Conservation (phyloP, 2,888 invertebrate species). For the Cataglyphis livida region DNA sequence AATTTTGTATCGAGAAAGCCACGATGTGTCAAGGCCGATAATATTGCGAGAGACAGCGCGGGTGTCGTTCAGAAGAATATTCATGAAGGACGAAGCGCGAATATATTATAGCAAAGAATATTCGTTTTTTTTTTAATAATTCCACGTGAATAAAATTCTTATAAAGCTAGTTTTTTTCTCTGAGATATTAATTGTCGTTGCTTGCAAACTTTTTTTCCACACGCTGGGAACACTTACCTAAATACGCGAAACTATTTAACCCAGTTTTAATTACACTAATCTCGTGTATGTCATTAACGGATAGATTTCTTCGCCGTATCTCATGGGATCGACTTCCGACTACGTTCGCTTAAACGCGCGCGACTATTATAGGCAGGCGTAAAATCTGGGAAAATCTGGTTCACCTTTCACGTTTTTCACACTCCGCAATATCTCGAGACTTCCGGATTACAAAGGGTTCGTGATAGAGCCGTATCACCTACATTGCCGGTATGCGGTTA, state of each 20-base stretch:
- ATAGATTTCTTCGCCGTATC: constrained; percentile 17
- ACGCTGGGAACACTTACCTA: neutral
- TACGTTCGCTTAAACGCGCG: constrained; percentile 10
- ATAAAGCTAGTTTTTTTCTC: neutral
- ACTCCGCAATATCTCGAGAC: constrained; percentile 5
- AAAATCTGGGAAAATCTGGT: constrained; percentile 42
- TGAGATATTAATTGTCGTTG: constrained; percentile 7
- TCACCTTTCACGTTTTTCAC: constrained; percentile 50
- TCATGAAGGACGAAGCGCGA: neutral
- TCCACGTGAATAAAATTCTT: constrained; percentile 12
- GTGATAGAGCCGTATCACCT: constrained; percentile 53
- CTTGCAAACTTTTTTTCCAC: neutral
- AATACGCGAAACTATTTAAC: constrained; percentile 36
- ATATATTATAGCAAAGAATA: neutral
- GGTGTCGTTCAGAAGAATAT: constrained; percentile 15
- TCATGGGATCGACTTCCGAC: constrained; percentile 34
- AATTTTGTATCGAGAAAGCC: neutral
- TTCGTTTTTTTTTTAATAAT: constrained; percentile 5
- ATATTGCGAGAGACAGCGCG: constrained; percentile 4
- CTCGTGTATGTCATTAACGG: constrained; percentile 38
- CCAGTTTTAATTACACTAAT: constrained; percentile 35
- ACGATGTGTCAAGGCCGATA: constrained; percentile 24
- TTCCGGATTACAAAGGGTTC: constrained; percentile 61
- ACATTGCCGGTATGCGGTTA: constrained; percentile 27
- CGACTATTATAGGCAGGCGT: constrained; percentile 7